Conservation (phyloP, 1,140 invertebrate species). For the Helicoverpa zea region DNA sequence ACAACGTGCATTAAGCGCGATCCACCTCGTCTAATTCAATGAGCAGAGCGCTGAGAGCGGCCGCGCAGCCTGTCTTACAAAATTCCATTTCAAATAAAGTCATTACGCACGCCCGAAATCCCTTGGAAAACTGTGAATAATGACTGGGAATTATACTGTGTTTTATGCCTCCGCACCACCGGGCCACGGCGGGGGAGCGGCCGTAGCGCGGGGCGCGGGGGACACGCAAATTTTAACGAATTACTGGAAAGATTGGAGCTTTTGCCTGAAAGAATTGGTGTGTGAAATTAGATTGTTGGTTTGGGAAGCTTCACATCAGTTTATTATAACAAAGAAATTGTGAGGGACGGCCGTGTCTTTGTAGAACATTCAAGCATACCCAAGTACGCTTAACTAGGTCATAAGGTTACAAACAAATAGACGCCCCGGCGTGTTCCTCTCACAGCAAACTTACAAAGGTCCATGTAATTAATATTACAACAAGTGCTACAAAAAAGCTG, state of each 20-base stretch:
- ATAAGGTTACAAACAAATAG: neutral
- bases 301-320: slow-evolving; percentile 47
- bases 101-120: slow-evolving; percentile 58
- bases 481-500: too few relatives aligned
- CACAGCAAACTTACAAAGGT: too few relatives aligned
- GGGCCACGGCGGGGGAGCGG: slow-evolving; percentile 18
- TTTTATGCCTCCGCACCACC: slow-evolving; percentile 55
- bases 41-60: slow-evolving; percentile 17
- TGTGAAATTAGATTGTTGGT: slow-evolving; percentile 62
- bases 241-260: slow-evolving; percentile 56
- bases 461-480: too few relatives aligned
- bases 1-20: slow-evolving; percentile 5
- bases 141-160: slow-evolving; percentile 61
- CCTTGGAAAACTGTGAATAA: slow-evolving; percentile 61
- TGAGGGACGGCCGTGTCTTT: neutral
- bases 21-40: slow-evolving; percentile 41
- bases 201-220: neutral
- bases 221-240: slow-evolving; percentile 54
- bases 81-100: slow-evolving; percentile 61
- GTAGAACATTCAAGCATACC: neutral
- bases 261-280: slow-evolving; percentile 55
- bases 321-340: slow-evolving; percentile 46
- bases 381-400: neutral
- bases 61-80: slow-evolving; percentile 49
- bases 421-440: neutral